Percentiles rank a stretch among this genome's conserved stretches.
Evolutionary conservation across 2,888 invertebrate genomes (phyloP).

Genomic region (Drosophila tripunctata): DNA sequence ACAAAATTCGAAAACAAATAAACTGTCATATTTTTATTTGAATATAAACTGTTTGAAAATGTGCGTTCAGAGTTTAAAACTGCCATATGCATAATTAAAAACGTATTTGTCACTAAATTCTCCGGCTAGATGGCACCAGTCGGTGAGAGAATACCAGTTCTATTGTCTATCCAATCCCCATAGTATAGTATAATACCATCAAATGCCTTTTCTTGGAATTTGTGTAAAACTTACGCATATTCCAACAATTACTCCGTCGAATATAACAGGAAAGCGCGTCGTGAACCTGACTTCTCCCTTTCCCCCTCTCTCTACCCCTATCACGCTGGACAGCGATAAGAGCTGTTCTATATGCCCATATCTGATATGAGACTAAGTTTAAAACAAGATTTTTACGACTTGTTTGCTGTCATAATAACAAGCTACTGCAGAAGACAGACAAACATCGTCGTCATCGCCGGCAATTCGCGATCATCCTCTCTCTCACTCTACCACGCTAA

Average conservation of each 20-base stretch:
- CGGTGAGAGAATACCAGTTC: constrained; percentile 16
- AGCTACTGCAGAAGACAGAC: constrained; percentile 56
- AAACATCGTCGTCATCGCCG: constrained; percentile 24
- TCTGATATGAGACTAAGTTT: constrained; percentile 25
- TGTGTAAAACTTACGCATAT: constrained; percentile 25
- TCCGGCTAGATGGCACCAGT: constrained; percentile 41
- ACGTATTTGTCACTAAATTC: constrained; percentile 58
- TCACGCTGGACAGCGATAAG: constrained; percentile 15
- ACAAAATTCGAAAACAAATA: constrained; percentile 25
- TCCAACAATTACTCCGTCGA: neutral
- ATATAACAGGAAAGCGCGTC: constrained; percentile 32
- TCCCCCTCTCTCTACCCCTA: too few species aligned
- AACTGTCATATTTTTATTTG: constrained; percentile 39
- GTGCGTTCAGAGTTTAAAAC: constrained; percentile 33
- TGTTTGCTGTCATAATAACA: constrained; percentile 73
- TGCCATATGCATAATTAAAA: constrained; percentile 65
- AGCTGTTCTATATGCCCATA: constrained; percentile 34
- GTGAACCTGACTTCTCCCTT: too few species aligned
- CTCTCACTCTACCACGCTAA: neutral
- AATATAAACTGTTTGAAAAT: constrained; percentile 32
- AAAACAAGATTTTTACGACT: constrained; percentile 67
- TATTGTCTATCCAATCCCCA: neutral
- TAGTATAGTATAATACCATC: constrained; percentile 1
- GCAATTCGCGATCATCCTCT: neutral
- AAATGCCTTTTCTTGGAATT: constrained; percentile 31